phyloP scores from a whole-genome alignment of 2,113 vertebrate genomes.

The Mixornis gularis region DNA sequence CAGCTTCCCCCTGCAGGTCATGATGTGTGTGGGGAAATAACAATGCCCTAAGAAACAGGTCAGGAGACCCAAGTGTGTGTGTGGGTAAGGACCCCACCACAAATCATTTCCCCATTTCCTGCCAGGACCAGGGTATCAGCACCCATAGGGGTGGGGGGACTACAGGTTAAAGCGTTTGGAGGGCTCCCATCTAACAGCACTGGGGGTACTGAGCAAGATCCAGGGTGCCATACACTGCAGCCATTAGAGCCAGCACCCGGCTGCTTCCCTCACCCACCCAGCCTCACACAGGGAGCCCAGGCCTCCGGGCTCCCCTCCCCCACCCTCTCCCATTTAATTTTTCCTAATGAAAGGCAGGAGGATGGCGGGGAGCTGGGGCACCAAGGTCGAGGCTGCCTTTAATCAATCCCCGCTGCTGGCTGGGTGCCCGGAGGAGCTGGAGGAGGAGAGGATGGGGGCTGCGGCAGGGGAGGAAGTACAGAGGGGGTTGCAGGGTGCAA shows the following conservation, averaged over 20 bases:
- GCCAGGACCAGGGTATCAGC: neutral
- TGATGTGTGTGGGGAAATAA: neutral
- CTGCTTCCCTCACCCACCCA: neutral
- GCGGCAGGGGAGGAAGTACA: neutral
- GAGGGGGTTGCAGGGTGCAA: neutral
- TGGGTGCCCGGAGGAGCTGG: slow-evolving; percentile 27
- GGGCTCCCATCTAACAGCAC: neutral
- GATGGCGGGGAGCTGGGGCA: slow-evolving; percentile 50
- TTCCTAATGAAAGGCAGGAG: slow-evolving; percentile 63
- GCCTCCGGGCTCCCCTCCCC: neutral
- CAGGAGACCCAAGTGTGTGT: neutral
- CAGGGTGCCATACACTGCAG: neutral
- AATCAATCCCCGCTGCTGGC: slow-evolving; percentile 54
- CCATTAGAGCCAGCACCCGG: neutral
- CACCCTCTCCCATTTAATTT: slow-evolving; percentile 54
- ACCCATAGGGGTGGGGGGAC: too few species aligned
- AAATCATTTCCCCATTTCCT: neutral
- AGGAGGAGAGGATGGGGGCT: neutral
- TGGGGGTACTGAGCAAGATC: neutral
- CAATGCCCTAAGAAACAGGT: neutral
- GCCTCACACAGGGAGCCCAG: neutral
- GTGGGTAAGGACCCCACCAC: neutral
- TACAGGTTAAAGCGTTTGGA: neutral
- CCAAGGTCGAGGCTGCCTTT: slow-evolving; percentile 64
- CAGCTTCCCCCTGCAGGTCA: neutral